Percentiles rank a stretch among this genome's conserved stretches.
These are phyloP conservation scores for Aphidius colemani DNA, from an alignment of 2,888 invertebrate species.

Conservation along the genomic window DNA sequence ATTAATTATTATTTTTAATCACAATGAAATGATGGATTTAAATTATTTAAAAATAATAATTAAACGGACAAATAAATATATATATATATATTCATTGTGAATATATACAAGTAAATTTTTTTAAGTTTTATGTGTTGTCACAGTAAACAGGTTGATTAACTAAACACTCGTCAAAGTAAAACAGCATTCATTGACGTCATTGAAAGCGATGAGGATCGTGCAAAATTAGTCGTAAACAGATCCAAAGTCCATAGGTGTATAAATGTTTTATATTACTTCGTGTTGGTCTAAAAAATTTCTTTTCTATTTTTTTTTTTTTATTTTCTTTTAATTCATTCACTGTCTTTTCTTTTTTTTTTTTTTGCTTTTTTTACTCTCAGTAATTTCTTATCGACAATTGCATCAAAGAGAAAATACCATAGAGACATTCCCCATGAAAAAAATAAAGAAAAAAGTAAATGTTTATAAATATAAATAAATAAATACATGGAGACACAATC, in stretches of 20 bases:
- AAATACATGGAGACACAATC: constrained; percentile 14
- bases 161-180: constrained; percentile 4
- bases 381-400: background rate
- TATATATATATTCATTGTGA: no score
- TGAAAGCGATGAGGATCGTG: constrained; percentile 11
- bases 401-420: constrained; percentile 3
- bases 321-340: no score
- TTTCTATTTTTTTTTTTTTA: constrained; percentile 4
- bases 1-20: no score
- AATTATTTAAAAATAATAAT: no score
- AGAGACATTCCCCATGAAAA: constrained; percentile 20
- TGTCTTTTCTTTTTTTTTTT: background rate
- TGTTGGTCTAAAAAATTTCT: no score
- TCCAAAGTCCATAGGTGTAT: constrained; percentile 32
- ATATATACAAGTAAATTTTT: no score
- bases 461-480: background rate
- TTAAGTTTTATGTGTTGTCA: no score
- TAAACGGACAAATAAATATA: no score
- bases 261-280: no score
- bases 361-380: background rate
- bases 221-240: constrained; percentile 22
- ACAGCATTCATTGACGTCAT: constrained; percentile 24
- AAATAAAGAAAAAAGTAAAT: constrained; percentile 24
- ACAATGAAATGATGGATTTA: no score
- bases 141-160: background rate